A percentile compares a stretch with the other conserved stretches of the same genome.
Conservation (phyloP, 2,113 vertebrate genomes). For the Balaeniceps rex region DNA sequence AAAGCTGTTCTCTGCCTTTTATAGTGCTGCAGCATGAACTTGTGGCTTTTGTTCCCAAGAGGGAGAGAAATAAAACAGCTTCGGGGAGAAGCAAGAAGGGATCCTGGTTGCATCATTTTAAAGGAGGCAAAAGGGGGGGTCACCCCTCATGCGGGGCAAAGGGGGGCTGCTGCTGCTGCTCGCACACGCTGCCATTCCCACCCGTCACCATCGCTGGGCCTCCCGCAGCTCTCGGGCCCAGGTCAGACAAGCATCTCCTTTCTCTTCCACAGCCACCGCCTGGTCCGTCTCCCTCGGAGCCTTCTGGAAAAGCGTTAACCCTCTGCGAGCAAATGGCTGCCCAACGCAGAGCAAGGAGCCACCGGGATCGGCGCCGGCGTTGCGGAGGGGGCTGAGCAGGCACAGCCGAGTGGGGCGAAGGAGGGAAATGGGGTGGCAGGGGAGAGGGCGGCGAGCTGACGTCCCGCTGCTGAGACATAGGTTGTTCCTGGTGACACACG, state of each 20-base stretch:
- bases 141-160: fast-evolving
- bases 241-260: background rate
- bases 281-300: background rate
- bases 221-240: background rate
- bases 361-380: background rate
- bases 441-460: background rate
- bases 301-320: constrained; percentile 26
- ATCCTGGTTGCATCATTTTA: background rate
- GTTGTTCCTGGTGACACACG: background rate
- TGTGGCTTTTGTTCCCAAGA: background rate
- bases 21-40: fast-evolving
- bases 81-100: background rate
- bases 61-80: background rate
- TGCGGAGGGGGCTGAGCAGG: background rate
- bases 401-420: background rate
- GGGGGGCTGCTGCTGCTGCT: background rate
- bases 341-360: background rate
- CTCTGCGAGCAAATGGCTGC: background rate
- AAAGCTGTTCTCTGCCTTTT: background rate
- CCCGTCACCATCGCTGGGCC: background rate
- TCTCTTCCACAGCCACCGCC: background rate
- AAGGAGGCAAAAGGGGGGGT: background rate
- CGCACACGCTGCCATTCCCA: background rate
- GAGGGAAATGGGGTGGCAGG: background rate
- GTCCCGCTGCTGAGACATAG: fast-evolving